These are phyloP conservation scores for Cottoperca gobio DNA, from an alignment of 2,797 vertebrate species.

Conservation along the genomic window DNA sequence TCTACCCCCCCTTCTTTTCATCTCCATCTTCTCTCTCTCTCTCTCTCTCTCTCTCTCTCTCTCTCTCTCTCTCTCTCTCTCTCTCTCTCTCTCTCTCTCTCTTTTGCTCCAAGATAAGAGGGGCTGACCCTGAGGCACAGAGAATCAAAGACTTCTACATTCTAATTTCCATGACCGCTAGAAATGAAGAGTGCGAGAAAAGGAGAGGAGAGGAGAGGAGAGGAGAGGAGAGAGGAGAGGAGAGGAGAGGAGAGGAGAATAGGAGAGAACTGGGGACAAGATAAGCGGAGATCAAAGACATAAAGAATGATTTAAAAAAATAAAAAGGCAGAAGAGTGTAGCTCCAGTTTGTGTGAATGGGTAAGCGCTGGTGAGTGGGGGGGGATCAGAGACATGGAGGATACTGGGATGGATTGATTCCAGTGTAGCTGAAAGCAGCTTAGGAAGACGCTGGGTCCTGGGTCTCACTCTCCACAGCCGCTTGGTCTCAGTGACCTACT, in stretches of 20 bases:
- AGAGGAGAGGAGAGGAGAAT: constrained; percentile 11
- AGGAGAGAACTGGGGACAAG: constrained; percentile 19
- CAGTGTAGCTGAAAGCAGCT: constrained; percentile 71
- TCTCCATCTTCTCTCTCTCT: constrained; percentile 18
- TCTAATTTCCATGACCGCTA: constrained; percentile 70
- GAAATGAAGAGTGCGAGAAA: constrained; percentile 53
- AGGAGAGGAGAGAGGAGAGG: background rate
- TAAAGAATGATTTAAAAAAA: no score
- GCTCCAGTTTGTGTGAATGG: constrained; percentile 19
- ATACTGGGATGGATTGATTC: constrained; percentile 64
- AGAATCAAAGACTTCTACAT: constrained; percentile 70
- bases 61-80: constrained; percentile 8
- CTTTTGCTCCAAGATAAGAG: constrained; percentile 53
- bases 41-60: background rate
- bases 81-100: constrained; percentile 17
- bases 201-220: constrained; percentile 11
- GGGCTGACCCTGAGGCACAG: constrained; percentile 59
- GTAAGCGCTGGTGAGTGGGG: background rate
- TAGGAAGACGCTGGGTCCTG: constrained; percentile 58
- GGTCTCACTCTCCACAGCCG: constrained; percentile 57
- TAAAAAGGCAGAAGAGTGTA: background rate
- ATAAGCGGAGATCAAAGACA: constrained; percentile 61
- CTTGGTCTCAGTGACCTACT: constrained; percentile 73
- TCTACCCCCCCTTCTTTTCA: background rate
- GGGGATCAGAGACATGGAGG: constrained; percentile 35